These are phyloP conservation scores for Drosophila ezoana DNA, from an alignment of 2,888 invertebrate genomes.

Conservation along the genomic window DNA sequence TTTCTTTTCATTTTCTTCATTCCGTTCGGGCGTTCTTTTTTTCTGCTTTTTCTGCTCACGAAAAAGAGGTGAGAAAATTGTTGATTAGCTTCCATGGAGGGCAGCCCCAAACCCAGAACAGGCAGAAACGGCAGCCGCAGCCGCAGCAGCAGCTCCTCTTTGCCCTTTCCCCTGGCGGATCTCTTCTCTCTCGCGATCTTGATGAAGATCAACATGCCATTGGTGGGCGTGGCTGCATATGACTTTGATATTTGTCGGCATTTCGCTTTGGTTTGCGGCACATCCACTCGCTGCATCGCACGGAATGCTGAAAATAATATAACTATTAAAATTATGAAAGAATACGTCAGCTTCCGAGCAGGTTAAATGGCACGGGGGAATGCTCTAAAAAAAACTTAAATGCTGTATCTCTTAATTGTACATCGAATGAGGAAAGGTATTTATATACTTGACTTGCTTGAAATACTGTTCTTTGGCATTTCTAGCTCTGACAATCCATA, in stretches of 20 bases:
- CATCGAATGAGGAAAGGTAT: no score
- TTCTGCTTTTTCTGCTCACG: slow-evolving; percentile 64
- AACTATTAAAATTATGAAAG: slow-evolving; percentile 75
- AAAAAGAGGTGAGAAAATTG: slow-evolving; percentile 85
- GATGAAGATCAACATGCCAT: slow-evolving; percentile 82
- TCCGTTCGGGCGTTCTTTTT: slow-evolving; percentile 4
- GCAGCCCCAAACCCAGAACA: slow-evolving; percentile 44
- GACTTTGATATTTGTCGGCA: slow-evolving; percentile 82
- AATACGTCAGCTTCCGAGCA: slow-evolving; percentile 8
- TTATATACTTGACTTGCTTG: no score
- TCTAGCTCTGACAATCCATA: no score
- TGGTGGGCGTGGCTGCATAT: slow-evolving; percentile 77
- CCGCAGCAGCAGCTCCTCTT: slow-evolving; percentile 12
- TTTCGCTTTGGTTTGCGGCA: slow-evolving; percentile 55
- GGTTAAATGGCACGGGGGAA: background rate
- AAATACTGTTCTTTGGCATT: no score
- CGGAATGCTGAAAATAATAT: slow-evolving; percentile 75
- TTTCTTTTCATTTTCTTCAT: background rate
- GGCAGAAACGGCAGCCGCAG: slow-evolving; percentile 18
- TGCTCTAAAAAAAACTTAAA: slow-evolving; percentile 34
- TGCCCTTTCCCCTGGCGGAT: background rate
- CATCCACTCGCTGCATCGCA: slow-evolving; percentile 29
- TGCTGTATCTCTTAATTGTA: no score
- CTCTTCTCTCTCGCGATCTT: slow-evolving; percentile 56
- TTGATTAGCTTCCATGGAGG: slow-evolving; percentile 84